Evolutionary conservation across 2,888 invertebrate genomes (phyloP).

Genomic region (Pollenia labialis): DNA sequence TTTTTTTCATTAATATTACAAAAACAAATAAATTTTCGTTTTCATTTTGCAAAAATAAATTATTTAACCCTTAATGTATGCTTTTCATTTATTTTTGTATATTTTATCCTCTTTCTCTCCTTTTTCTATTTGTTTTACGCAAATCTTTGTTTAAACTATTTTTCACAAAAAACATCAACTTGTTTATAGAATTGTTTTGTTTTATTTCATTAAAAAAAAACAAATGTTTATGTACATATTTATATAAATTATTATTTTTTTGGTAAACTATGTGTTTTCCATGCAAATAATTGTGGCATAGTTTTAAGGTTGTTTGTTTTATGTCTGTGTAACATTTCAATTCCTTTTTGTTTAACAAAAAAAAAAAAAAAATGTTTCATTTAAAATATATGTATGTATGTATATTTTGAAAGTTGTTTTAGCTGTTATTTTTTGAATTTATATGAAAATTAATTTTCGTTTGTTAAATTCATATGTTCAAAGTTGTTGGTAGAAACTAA

Average conservation of each 20-base stretch:
- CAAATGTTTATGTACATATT: conserved; percentile 46
- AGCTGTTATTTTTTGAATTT: neutral
- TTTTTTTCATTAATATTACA: neutral
- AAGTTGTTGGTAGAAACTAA: conserved; percentile 29
- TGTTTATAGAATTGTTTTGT: conserved; percentile 39
- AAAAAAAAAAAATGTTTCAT: conserved; percentile 57
- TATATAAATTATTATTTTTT: conserved; percentile 14
- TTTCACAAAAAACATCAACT: conserved; percentile 25
- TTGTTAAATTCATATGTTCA: conserved; percentile 23
- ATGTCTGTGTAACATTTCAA: conserved; percentile 43
- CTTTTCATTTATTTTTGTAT: neutral
- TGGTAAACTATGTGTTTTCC: conserved; percentile 33
- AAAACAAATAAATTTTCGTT: neutral
- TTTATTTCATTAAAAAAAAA: conserved; percentile 53
- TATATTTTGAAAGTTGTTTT: conserved; percentile 8
- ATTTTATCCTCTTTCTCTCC: neutral
- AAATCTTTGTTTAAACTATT: conserved; percentile 51
- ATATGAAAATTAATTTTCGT: conserved; percentile 33
- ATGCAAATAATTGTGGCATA: conserved; percentile 69
- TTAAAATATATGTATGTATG: conserved; percentile 47
- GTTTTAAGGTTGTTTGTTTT: conserved; percentile 55
- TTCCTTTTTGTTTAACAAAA: conserved; percentile 40
- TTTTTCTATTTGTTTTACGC: neutral
- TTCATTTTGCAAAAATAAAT: neutral
- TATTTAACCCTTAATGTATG: conserved; percentile 15